Percentiles rank a stretch among this genome's conserved stretches.
These are phyloP conservation scores for Pocota personata DNA, from an alignment of 2,888 invertebrate genomes.

Conservation along the genomic window DNA sequence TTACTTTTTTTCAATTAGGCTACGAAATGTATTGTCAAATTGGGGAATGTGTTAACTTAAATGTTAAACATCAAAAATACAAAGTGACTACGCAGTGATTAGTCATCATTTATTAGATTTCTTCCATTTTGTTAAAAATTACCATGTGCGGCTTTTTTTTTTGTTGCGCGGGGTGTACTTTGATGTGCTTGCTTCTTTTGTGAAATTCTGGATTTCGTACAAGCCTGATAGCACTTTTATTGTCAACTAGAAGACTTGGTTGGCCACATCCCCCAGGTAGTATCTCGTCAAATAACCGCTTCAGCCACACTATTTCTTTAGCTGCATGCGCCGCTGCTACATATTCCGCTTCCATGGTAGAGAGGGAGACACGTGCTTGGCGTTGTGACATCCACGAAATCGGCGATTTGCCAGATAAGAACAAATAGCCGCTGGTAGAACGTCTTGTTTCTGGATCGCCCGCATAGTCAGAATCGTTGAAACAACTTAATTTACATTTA, in stretches of 20 bases:
- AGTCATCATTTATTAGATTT: too few species aligned
- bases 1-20: too few species aligned
- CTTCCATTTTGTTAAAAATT: too few species aligned
- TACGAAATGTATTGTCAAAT: too few species aligned
- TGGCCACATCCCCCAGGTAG: neutral
- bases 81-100: too few species aligned
- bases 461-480: constrained; percentile 50
- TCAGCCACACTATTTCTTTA: constrained; percentile 32
- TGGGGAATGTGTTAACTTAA: too few species aligned
- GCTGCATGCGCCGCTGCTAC: constrained; percentile 5
- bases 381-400: constrained; percentile 40
- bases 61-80: too few species aligned
- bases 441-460: constrained; percentile 46
- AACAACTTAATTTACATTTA: constrained; percentile 22
- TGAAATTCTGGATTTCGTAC: constrained; percentile 16
- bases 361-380: constrained; percentile 23
- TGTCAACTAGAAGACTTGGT: constrained; percentile 11
- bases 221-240: constrained; percentile 27
- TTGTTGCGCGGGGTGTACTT: too few species aligned
- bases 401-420: constrained; percentile 2
- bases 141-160: too few species aligned
- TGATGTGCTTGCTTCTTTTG: neutral
- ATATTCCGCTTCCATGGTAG: neutral
- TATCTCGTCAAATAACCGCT: constrained; percentile 9
- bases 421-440: constrained; percentile 43